A percentile compares a stretch with the other conserved stretches of the same genome.
phyloP scores from a whole-genome alignment of 2,888 invertebrate genomes.

The Agelastica alni region DNA sequence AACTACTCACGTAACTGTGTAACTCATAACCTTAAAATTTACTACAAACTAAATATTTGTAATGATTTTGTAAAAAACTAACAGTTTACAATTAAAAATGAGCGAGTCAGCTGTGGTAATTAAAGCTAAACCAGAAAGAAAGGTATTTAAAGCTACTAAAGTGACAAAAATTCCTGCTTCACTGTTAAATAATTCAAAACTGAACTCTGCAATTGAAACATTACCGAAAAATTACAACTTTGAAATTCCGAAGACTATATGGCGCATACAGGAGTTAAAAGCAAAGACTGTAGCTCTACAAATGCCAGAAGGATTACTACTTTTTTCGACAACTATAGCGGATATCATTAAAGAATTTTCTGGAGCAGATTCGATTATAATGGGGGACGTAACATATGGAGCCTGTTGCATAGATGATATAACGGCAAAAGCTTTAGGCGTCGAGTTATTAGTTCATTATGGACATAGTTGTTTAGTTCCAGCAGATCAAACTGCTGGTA shows the following conservation, averaged over 20 bases:
- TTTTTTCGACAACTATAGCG: constrained; percentile 91
- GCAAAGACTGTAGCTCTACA: constrained; percentile 92
- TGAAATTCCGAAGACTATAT: constrained; percentile 96
- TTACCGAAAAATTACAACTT: constrained; percentile 97
- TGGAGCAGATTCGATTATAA: constrained; percentile 88
- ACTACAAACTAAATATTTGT: constrained; percentile 4
- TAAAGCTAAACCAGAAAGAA: constrained; percentile 77
- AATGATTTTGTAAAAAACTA: not conserved
- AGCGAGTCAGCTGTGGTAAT: constrained; percentile 64
- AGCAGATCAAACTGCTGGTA: constrained; percentile 78
- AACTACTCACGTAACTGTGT: constrained; percentile 22
- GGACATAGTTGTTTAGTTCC: constrained; percentile 97
- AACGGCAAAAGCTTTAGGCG: constrained; percentile 87
- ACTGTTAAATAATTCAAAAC: constrained; percentile 72
- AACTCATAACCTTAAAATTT: constrained; percentile 25
- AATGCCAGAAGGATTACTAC: constrained; percentile 92
- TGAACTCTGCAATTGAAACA: constrained; percentile 72
- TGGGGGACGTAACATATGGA: constrained; percentile 99
- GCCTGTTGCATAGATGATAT: constrained; percentile 99
- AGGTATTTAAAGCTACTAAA: constrained; percentile 76
- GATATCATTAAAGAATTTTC: constrained; percentile 89
- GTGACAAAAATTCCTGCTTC: constrained; percentile 82
- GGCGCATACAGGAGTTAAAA: constrained; percentile 85
- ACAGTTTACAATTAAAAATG: constrained; percentile 28
- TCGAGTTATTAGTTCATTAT: constrained; percentile 92